Conservation (phyloP, 2,888 invertebrate species). For the Pandemis corylana region DNA sequence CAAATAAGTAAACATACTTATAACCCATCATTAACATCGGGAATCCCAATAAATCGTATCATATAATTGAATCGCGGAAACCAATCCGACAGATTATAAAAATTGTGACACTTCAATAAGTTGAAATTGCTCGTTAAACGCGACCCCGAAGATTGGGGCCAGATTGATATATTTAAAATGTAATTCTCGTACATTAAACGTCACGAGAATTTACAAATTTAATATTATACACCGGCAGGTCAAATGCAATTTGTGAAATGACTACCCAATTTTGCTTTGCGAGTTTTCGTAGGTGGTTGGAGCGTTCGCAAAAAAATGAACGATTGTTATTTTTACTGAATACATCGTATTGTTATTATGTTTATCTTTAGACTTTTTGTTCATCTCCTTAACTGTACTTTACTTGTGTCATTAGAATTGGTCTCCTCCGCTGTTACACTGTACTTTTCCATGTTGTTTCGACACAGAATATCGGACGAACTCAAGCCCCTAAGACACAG, state of each 20-base stretch:
- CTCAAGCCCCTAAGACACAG: no score
- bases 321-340: neutral
- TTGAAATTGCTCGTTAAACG: conserved; percentile 29
- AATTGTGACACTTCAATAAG: conserved; percentile 23
- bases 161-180: conserved; percentile 45
- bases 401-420: no score
- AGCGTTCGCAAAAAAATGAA: conserved; percentile 18
- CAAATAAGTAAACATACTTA: neutral
- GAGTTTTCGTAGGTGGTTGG: conserved; percentile 55
- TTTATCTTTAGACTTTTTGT: no score
- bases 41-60: conserved; percentile 7
- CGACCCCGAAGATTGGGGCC: conserved; percentile 8
- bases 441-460: no score
- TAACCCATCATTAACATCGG: neutral
- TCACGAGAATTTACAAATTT: conserved; percentile 57
- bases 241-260: conserved; percentile 70
- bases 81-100: conserved; percentile 7
- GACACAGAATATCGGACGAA: no score
- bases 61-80: conserved; percentile 9
- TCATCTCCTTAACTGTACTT: no score
- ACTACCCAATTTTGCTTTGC: conserved; percentile 69
- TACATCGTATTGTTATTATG: no score
- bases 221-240: conserved; percentile 54
- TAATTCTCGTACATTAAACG: conserved; percentile 54
- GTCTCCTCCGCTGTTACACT: no score